Conservation (phyloP, 1,140 invertebrate species). For the Limonius californicus region DNA sequence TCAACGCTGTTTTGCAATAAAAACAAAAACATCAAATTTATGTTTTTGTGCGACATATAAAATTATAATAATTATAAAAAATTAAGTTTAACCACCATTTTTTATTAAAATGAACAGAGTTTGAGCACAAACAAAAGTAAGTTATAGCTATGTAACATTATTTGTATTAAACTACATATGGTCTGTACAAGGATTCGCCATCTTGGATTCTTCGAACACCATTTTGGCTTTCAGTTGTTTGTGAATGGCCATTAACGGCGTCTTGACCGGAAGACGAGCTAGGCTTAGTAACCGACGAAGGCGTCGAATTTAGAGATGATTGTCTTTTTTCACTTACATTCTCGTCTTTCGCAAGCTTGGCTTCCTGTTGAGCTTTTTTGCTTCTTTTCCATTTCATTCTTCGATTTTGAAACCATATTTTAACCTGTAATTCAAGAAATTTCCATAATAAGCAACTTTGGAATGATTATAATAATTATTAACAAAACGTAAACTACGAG, state of each 20-base stretch:
- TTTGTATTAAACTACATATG: conserved; percentile 46
- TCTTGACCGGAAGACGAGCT: neutral
- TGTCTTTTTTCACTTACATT: conserved; percentile 25
- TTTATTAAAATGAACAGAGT: too few species aligned
- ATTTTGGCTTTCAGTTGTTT: conserved; percentile 17
- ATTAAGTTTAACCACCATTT: too few species aligned
- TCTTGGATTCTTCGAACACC: conserved; percentile 30
- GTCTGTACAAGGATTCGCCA: conserved; percentile 43
- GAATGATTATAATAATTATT: too few species aligned
- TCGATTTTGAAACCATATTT: conserved; percentile 95
- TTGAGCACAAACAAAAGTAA: too few species aligned
- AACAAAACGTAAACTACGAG: too few species aligned
- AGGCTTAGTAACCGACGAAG: conserved; percentile 5
- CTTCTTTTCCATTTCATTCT: conserved; percentile 95
- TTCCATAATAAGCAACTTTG: too few species aligned
- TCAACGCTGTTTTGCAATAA: too few species aligned
- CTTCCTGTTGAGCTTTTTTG: conserved; percentile 87
- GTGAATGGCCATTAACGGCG: conserved; percentile 14
- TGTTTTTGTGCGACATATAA: too few species aligned
- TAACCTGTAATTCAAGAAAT: conserved; percentile 66
- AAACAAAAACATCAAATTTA: too few species aligned
- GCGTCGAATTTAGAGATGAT: conserved; percentile 9
- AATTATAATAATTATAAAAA: too few species aligned
- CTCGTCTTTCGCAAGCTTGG: conserved; percentile 43
- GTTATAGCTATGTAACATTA: too few species aligned